Conservation (phyloP, 2,888 invertebrate species). For the Eupithecia insigniata region DNA sequence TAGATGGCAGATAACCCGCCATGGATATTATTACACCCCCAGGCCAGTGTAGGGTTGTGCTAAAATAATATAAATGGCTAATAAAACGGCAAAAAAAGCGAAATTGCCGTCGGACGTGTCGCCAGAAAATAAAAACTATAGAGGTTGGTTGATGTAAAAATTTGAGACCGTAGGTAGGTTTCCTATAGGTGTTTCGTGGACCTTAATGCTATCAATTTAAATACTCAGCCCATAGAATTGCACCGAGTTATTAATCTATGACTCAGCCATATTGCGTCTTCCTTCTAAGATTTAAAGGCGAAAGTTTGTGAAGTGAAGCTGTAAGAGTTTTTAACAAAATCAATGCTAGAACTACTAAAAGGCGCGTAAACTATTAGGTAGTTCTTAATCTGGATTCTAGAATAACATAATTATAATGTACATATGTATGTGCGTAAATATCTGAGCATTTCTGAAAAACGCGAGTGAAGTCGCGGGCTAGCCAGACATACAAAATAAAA, state of each 20-base stretch:
- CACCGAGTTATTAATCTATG: too few species aligned
- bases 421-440: too few species aligned
- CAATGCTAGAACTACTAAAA: background rate
- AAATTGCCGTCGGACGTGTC: background rate
- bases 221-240: too few species aligned
- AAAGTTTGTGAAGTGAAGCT: background rate
- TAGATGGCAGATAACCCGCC: slow-evolving; percentile 76
- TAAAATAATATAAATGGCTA: slow-evolving; percentile 22
- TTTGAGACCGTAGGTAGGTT: background rate
- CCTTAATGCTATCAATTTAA: background rate
- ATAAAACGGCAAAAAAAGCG: slow-evolving; percentile 8
- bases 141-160: background rate
- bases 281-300: background rate
- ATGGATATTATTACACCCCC: slow-evolving; percentile 68
- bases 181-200: too few species aligned
- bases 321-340: background rate
- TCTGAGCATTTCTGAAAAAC: background rate
- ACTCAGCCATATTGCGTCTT: too few species aligned
- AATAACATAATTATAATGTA: too few species aligned
- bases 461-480: too few species aligned
- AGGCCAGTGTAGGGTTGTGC: slow-evolving; percentile 64
- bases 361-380: background rate
- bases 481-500: too few species aligned
- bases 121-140: background rate
- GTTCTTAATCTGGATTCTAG: too few species aligned